Base-by-base conservation (phyloP, 2,888 invertebrate species). In the Netelia fuscicornis region DNA sequence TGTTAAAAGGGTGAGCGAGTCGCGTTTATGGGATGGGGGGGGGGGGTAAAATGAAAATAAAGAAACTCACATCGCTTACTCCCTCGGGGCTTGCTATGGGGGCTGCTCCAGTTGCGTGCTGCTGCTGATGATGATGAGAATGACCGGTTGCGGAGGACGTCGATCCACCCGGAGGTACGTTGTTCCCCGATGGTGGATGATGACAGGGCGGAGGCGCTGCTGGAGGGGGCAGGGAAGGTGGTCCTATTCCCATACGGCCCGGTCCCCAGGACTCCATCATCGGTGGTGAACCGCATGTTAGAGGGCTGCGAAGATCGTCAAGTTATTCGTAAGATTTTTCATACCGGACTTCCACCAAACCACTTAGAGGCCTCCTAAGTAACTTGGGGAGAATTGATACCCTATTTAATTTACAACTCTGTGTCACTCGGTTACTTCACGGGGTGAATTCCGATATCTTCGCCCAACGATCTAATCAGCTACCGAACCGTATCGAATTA, bases 231-330 rank as follows among this genome's bases (percentile, higher is more conserved):
- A 90, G 89, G 70, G 90, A 83, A 76, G 90, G 89, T 71, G 92
- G 92, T 65, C 91, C 92, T 48, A 91, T 91, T 67, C 91, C 93
- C 77, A 91, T 91, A 85, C 91, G 91, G 67, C 83, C 86, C 56
- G 91, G 89, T 72, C 92, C 92, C 93, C 93, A 93, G 75, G 95
- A 94, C 87, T 95, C 95, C 94, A 95, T 94, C 87, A 95, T 95
- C 77, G 94, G 94, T 60, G 95, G 95, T 48, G 95, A 95, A 87
- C 94, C 94, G 90, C 95, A 94, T 90, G 95, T 95, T 90, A 95
- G 90, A 84, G 95, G 95, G 89, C 95, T 95, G 89, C 6, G 37
- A 37, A 37, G 37, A 37, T 37, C 37, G 37, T 5, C 5, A 37
- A 37, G 2, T 37, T 37, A 37, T 37, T 3, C 6, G 37, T 37